Evolutionary conservation across 2,113 vertebrate genomes (phyloP), one percentile per base, ranked within the genome.

Genomic region (Bubalus kerabau): DNA sequence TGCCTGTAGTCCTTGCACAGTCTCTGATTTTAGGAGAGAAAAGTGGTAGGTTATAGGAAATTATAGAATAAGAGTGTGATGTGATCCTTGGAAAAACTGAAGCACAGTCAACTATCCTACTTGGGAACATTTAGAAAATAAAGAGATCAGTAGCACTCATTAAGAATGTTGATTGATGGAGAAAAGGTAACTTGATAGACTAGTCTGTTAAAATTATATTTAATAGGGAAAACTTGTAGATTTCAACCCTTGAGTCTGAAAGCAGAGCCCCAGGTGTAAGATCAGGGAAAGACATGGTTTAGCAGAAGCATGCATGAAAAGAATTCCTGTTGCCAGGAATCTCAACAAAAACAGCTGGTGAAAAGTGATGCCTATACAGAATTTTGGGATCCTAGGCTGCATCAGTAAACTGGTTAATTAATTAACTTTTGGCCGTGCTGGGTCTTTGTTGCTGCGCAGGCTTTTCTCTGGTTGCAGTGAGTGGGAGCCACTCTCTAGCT

Each of bases 291-390:
- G 16, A 36, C 10, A 14, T 56, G 19, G 0, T 17, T 91, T 93
- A 59, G 62, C 43, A 43, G 40, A 94, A 81, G 57, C 13, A 12
- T n/a, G 17, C n/a, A 4, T 32, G n/a, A 43, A 59, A 88, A 89
- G 28, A 62, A 62, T 78, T 95, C 95, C 43, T 43, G 23, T 89
- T 86, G 67, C 67, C 5, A 52, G 76, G 43, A 59, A 36, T 60
- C 28, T 97, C 67, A 90, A 71, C 57, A 82, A 85, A 67, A 92
- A 26, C 48, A 97, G 64, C 13, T 16, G 32, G 23, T 88, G 59
- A 92, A 71, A 74, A 82, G 46, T 1, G 3, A 92, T 80, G n/a
- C 24, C 50, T 57, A 21, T 10, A 30, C 54, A 94, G 52, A 24
- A 28, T 87, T 52, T 82, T 13, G 43, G 23, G 36, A 6, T 56